Evolutionary conservation across 1,140 invertebrate genomes (phyloP), one percentile per base, ranked within the genome.

Genomic region (Penaeus indicus): DNA sequence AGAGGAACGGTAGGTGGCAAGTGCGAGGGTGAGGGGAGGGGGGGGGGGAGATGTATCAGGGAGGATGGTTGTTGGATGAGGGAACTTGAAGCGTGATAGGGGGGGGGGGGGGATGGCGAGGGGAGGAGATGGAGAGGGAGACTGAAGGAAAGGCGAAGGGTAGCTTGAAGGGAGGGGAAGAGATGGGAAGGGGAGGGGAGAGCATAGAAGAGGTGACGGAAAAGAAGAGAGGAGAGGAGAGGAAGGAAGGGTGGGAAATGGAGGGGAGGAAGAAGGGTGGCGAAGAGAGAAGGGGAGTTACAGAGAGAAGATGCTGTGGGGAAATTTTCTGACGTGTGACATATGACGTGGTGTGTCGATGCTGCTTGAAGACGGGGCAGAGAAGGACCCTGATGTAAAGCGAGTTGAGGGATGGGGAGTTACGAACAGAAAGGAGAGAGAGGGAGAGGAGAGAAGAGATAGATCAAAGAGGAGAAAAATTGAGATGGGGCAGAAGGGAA

Each of bases 21-120:
- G 75, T 25, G 32, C 10, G 3, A 27, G 75, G 75, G 75, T 10
- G 75, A 38, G 75, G 32, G 83, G 3, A 27, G 75, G 75, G 75
- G 0, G 75, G 19, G 75, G 32, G 83, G 75, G 83, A 85, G 83
- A 85, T 64, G 75, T 64, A 85, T 64, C 69, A 69, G 75, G 83
- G 75, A 60, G 75, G 83, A 85, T 62, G 67, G 83, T 72, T 64
- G 75, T 64, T 72, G 67, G 75, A 69, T 69, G 83, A 85, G 83
- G 75, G 83, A 72, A 47, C 22, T 64, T 72, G 83, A 85, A 63
- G 75, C 64, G 60, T 64, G 75, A 69, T 72, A 42, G 75, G 67
- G 60, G 38, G 75, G 47, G 75, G 11, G 16, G 32, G 32, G 32
- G 21, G 21, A 22, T 13, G 22, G 77, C 1, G 27, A 42, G 25